These are phyloP conservation scores for Herpailurus yagouaroundi DNA, from an alignment of 2,113 vertebrate genomes.

Conservation along the genomic window DNA sequence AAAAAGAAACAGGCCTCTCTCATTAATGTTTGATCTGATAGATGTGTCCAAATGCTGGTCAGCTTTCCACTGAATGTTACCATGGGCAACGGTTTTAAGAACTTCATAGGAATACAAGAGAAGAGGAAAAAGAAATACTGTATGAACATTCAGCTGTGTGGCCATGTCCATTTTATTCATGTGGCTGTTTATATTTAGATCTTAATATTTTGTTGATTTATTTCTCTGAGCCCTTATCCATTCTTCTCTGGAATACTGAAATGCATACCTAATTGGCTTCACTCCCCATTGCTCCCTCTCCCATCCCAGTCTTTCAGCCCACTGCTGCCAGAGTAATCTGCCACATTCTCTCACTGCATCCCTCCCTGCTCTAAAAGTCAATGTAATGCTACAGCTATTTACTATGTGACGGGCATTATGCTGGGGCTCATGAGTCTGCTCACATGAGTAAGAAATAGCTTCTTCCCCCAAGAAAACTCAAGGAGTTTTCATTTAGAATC, in stretches of 20 bases:
- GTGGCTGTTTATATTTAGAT: conserved; percentile 47
- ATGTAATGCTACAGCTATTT: not conserved
- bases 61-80: conserved; percentile 64
- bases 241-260: not conserved
- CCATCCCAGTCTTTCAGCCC: not conserved
- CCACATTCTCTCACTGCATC: not conserved
- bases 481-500: not conserved
- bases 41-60: conserved; percentile 13
- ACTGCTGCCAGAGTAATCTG: not conserved
- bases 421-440: not conserved
- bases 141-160: conserved; percentile 12
- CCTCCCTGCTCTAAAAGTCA: not conserved
- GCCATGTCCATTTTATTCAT: conserved; percentile 24
- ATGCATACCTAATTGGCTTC: not conserved
- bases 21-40: conserved; percentile 67
- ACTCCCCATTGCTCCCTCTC: not conserved
- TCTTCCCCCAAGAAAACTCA: not conserved
- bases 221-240: not conserved
- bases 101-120: conserved; percentile 58
- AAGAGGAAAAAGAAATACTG: conserved; percentile 42
- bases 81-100: conserved; percentile 65
- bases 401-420: not conserved
- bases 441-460: not conserved
- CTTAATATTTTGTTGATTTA: conserved; percentile 25
- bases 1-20: conserved; percentile 13